Percentiles rank a stretch among this genome's conserved stretches.
These are phyloP conservation scores for Tenodera sinensis DNA, from an alignment of 2,888 invertebrate genomes.

Conservation along the genomic window DNA sequence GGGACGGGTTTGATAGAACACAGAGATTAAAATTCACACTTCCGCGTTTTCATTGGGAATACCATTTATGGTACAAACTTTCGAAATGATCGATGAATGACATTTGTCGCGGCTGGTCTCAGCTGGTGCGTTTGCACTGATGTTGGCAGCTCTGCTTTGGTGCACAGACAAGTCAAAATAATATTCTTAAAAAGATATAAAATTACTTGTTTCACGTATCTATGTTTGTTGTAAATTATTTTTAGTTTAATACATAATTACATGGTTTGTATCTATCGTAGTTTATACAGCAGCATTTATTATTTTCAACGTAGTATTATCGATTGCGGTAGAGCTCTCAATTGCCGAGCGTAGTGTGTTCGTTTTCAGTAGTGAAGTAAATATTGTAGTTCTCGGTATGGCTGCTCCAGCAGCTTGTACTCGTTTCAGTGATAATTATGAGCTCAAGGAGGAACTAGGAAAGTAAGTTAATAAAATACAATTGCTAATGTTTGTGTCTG, in stretches of 20 bases:
- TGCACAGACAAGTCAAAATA: background rate
- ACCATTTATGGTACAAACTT: background rate
- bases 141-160: background rate
- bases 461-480: slow-evolving; percentile 69
- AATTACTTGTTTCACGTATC: background rate
- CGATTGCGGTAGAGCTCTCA: slow-evolving; percentile 35
- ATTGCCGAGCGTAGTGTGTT: slow-evolving; percentile 37
- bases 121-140: background rate
- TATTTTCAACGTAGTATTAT: slow-evolving; percentile 25
- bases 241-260: background rate
- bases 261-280: background rate
- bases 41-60: background rate
- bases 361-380: slow-evolving; percentile 36
- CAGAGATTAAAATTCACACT: background rate
- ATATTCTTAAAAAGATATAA: background rate
- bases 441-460: slow-evolving; percentile 98
- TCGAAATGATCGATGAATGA: background rate
- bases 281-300: background rate
- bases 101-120: background rate
- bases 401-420: slow-evolving; percentile 89
- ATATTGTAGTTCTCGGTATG: slow-evolving; percentile 58
- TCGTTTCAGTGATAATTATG: slow-evolving; percentile 99
- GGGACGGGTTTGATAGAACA: no score
- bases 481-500: slow-evolving; percentile 11
- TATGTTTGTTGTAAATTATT: background rate